These are phyloP conservation scores for Chrysolina haemoptera DNA, from an alignment of 2,888 invertebrate genomes.

Conservation along the genomic window DNA sequence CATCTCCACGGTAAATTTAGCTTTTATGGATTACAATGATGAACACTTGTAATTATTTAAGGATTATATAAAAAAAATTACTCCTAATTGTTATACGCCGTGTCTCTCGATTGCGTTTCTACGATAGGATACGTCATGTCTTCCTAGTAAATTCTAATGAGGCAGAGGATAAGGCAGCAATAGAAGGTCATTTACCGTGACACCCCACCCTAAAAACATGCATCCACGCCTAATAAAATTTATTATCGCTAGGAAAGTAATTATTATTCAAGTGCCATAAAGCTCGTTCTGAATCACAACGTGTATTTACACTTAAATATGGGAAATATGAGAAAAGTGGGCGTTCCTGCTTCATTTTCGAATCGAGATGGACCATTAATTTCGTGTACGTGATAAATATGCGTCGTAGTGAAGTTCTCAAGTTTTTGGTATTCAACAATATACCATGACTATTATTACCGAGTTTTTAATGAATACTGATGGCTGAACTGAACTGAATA, in stretches of 20 bases:
- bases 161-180: slow-evolving; percentile 27
- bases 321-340: slow-evolving; percentile 26
- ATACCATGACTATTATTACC: no score
- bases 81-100: neutral
- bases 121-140: neutral
- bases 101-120: neutral
- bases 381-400: neutral
- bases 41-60: no score
- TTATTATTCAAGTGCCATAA: slow-evolving; percentile 24
- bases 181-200: slow-evolving; percentile 46
- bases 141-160: slow-evolving; percentile 22
- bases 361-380: neutral
- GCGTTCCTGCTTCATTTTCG: neutral
- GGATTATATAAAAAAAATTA: neutral
- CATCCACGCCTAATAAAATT: slow-evolving; percentile 46
- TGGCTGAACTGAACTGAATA: no score
- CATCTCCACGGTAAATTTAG: no score
- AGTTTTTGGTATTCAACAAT: neutral
- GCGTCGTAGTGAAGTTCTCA: neutral
- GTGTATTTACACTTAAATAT: slow-evolving; percentile 18
- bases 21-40: no score
- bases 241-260: slow-evolving; percentile 24
- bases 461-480: no score
- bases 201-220: slow-evolving; percentile 45
- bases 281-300: slow-evolving; percentile 25